These are phyloP conservation scores for Ophraella communa DNA, from an alignment of 2,888 invertebrate genomes.

Conservation along the genomic window DNA sequence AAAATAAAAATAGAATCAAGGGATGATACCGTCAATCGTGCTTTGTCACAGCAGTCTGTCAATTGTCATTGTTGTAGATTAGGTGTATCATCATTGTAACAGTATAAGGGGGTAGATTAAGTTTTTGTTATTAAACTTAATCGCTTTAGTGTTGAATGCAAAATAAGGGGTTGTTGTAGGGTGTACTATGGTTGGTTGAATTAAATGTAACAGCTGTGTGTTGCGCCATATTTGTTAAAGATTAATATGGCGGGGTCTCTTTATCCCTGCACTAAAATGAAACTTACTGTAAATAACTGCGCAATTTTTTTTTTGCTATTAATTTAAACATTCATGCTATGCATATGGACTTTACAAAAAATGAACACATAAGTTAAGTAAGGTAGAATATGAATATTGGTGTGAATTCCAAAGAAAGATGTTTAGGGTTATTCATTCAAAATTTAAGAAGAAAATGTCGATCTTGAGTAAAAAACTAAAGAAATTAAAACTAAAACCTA, in stretches of 20 bases:
- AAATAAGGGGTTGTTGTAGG: conserved; percentile 18
- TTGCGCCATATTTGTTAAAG: conserved; percentile 32
- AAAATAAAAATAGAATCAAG: conserved; percentile 13
- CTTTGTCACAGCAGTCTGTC: conserved; percentile 28
- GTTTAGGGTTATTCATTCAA: too few species aligned
- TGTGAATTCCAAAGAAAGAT: too few species aligned
- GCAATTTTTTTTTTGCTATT: neutral
- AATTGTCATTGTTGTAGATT: conserved; percentile 35
- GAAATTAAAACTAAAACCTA: too few species aligned
- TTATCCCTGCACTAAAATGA: neutral
- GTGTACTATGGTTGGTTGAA: conserved; percentile 33
- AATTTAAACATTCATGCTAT: too few species aligned
- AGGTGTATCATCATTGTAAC: conserved; percentile 38
- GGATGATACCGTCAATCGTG: conserved; percentile 35
- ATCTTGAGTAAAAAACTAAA: too few species aligned
- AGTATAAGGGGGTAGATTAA: conserved; percentile 46
- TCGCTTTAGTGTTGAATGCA: conserved; percentile 39
- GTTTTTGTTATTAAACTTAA: conserved; percentile 43
- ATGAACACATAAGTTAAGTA: too few species aligned
- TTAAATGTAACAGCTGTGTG: conserved; percentile 38
- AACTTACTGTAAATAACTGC: neutral
- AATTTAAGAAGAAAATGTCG: too few species aligned
- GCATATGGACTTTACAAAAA: too few species aligned
- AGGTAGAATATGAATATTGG: too few species aligned
- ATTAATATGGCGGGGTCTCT: conserved; percentile 15